Evolutionary conservation across 2,888 invertebrate genomes (phyloP), one percentile per base, ranked within the genome.

Genomic region (Cosmopolites sordidus): DNA sequence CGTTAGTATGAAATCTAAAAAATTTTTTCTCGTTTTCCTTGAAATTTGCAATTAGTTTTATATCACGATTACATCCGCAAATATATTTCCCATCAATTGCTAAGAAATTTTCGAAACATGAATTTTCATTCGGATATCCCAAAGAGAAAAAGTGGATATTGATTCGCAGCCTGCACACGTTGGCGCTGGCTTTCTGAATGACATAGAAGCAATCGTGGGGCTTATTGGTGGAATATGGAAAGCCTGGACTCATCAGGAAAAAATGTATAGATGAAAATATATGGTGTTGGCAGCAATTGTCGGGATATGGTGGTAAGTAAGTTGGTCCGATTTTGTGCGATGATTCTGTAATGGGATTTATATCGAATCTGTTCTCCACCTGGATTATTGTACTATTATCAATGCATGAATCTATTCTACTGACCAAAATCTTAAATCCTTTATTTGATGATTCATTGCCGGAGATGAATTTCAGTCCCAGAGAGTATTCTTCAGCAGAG

Each of bases 61-160:
- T 58, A 1, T 75, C 75, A 2, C 75, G 76, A 45, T 75, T 76
- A 60, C 83, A 83, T 1, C 82, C 83, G 61, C 83, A 83, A 43
- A 79, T 73, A 11, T 74, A 71, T 62, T 76, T 76, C 0, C 78
- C 79, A 61, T 81, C 82, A 29, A 83, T 72, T 65, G 81, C 78
- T 1, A 83, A 58, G 60, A 74, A 78, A 5, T 80, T 80, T 11
- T 75, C 72, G 0, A 62, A 62, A 56, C 82, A 83, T 45, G 58
- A 60, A 47, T 64, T 64, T n/a, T 60, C 51, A n/a, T 55, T 48
- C 15, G 64, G 64, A 1, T 70, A 68, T 0, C 80, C 82, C 29
- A 79, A 68, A 60, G 76, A 77, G 57, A 82, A 82, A 62, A 76
- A 83, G 48, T 76, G 74, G 48, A 82, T 77, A 43, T 76, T 73